Percentiles rank a stretch among this genome's conserved stretches.
Conservation (phyloP, 2,113 vertebrate genomes). For the Sinosuthora webbiana region DNA sequence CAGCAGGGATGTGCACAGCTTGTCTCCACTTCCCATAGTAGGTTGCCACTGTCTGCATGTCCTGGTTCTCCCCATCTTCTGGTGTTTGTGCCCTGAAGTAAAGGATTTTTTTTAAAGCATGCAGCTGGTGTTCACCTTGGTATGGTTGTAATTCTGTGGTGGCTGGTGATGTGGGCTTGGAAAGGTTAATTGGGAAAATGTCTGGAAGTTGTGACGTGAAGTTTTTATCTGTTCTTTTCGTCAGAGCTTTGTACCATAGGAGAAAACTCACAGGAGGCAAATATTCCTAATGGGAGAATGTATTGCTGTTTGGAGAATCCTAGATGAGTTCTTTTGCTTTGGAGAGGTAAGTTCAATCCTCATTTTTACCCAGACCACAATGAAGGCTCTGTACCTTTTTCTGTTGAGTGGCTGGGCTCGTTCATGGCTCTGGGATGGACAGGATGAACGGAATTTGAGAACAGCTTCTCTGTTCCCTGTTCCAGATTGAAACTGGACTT, state of each 20-base stretch:
- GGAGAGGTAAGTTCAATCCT: neutral
- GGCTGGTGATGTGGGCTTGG: neutral
- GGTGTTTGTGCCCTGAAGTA: neutral
- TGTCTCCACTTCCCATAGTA: neutral
- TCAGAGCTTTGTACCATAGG: neutral
- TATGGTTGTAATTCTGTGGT: neutral
- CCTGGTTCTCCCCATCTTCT: neutral
- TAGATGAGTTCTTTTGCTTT: neutral
- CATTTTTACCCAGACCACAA: neutral
- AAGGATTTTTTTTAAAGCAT: neutral
- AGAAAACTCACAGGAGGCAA: neutral
- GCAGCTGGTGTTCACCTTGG: neutral
- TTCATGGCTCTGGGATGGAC: neutral
- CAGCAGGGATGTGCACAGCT: neutral
- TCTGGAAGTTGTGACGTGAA: neutral
- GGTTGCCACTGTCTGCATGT: fast-evolving
- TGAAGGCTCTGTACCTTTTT: neutral
- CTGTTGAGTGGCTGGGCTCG: neutral
- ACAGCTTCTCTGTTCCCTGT: neutral
- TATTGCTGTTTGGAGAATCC: neutral
- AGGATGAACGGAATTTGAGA: neutral
- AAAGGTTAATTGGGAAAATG: neutral
- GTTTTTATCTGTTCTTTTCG: neutral
- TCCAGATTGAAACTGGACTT: neutral
- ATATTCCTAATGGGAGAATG: neutral